phyloP scores from a whole-genome alignment of 2,888 invertebrate species.

The Neoascia interrupta region DNA sequence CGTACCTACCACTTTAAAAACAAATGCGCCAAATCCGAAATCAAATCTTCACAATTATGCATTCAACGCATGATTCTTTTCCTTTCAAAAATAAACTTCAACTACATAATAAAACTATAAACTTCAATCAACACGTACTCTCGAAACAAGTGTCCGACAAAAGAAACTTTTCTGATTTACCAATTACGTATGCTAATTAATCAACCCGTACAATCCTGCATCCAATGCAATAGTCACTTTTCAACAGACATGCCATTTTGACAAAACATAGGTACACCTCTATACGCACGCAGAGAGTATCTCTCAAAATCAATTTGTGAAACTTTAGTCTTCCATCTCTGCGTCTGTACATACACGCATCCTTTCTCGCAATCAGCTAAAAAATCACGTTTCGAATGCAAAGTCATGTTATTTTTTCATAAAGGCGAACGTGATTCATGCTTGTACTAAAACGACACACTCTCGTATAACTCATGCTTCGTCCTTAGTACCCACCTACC shows the following conservation, averaged over 20 bases:
- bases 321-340: slow-evolving; percentile 49
- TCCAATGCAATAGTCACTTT: slow-evolving; percentile 37
- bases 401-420: slow-evolving; percentile 58
- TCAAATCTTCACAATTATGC: neutral
- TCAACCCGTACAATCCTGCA: slow-evolving; percentile 60
- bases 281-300: too few species aligned
- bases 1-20: too few species aligned
- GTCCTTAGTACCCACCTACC: slow-evolving; percentile 21
- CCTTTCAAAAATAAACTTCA: slow-evolving; percentile 17
- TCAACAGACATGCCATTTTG: slow-evolving; percentile 16
- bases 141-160: slow-evolving; percentile 30
- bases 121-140: slow-evolving; percentile 51
- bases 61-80: slow-evolving; percentile 23
- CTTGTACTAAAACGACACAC: slow-evolving; percentile 2
- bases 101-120: too few species aligned
- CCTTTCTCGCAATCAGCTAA: too few species aligned
- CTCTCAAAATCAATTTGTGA: slow-evolving; percentile 62
- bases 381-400: slow-evolving; percentile 68
- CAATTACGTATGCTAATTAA: slow-evolving; percentile 79
- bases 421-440: slow-evolving; percentile 51
- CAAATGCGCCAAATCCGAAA: too few species aligned
- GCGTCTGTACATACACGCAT: slow-evolving; percentile 8
- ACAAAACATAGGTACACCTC: too few species aligned
- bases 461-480: slow-evolving; percentile 49
- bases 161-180: slow-evolving; percentile 76